These are phyloP conservation scores for Pseudomyrmex flavicornis DNA, from an alignment of 1,140 invertebrate species.

Conservation along the genomic window DNA sequence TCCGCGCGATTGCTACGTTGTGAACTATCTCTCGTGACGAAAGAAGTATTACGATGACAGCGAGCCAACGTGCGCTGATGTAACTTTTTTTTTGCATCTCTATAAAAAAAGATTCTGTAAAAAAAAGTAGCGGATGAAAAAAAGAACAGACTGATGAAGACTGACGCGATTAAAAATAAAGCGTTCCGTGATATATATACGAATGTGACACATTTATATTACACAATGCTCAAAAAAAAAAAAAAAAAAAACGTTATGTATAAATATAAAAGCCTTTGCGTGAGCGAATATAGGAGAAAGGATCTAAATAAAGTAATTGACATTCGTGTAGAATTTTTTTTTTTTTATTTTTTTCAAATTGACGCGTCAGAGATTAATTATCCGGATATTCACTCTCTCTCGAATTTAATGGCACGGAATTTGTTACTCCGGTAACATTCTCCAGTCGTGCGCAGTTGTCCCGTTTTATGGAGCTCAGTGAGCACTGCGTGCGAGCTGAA, in stretches of 20 bases:
- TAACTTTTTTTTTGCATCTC: neutral
- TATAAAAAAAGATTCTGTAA: conserved; percentile 10
- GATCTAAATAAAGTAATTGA: neutral
- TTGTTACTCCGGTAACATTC: neutral
- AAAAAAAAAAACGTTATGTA: neutral
- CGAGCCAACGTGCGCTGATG: neutral
- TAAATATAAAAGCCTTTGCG: neutral
- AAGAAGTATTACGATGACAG: neutral
- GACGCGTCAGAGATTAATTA: neutral
- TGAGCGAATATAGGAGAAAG: neutral
- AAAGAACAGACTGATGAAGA: conserved; percentile 2
- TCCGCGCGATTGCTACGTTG: conserved; percentile 33
- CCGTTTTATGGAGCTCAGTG: conserved; percentile 19
- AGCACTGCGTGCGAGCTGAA: neutral
- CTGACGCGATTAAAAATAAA: neutral
- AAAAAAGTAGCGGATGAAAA: conserved; percentile 1
- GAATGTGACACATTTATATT: neutral
- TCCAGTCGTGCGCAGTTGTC: neutral
- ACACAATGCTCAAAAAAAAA: neutral
- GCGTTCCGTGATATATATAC: neutral
- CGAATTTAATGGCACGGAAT: neutral
- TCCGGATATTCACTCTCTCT: neutral
- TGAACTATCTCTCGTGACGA: conserved; percentile 25
- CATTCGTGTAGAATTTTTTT: neutral
- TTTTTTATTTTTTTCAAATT: neutral